Base-by-base conservation (phyloP, 2,113 vertebrate species). In the Anas platyrhynchos region DNA sequence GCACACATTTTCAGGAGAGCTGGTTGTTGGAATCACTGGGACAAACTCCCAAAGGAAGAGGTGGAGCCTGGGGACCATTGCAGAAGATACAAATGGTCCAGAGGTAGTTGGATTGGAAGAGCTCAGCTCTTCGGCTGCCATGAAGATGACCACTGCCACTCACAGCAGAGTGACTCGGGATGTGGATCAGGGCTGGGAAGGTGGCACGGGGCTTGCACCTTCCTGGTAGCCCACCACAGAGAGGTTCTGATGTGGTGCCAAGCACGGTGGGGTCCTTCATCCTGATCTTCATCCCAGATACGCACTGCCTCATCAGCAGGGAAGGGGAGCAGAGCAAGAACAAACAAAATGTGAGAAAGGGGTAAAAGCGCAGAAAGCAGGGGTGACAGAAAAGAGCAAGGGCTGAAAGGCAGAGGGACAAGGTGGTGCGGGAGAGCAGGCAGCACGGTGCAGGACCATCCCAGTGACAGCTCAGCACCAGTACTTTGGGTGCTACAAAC, bases 251-350 rank as follows among this genome's bases (percentile, higher is more conserved):
- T 20, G 15, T 46, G 11, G 6, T 34, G 34, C 12, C 38, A 38
- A 15, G 81, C 38, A 20, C 0, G 1, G 41, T 4, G 46, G 32
- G 41, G 72, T 72, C 26, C 34, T 86, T 3, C 3, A 16, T 20
- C 1, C 72, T 43, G 26, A 48, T 2, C 66, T 25, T 83, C 23
- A 59, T 0, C 14, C 32, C 31, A 68, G 54, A 22, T 6, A 31
- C 0, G 3, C 38, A 16, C 22, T 1, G 5, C 29, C 16, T 26
- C 0, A 1, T 3, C 34, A 32, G 44, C 3, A 5, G 27, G 13
- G 7, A 88, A 32, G 1, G 54, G 50, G 54, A 78, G 3, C 11
- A 71, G 52, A 76, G 36, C 4, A 65, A 58, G 44, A 3, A 11
- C 13, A 48, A 36, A 18, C 21, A 23, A 78, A 32, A 22, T 36